These are phyloP conservation scores for Ochropacha duplaris DNA, from an alignment of 2,888 invertebrate genomes.

Conservation along the genomic window DNA sequence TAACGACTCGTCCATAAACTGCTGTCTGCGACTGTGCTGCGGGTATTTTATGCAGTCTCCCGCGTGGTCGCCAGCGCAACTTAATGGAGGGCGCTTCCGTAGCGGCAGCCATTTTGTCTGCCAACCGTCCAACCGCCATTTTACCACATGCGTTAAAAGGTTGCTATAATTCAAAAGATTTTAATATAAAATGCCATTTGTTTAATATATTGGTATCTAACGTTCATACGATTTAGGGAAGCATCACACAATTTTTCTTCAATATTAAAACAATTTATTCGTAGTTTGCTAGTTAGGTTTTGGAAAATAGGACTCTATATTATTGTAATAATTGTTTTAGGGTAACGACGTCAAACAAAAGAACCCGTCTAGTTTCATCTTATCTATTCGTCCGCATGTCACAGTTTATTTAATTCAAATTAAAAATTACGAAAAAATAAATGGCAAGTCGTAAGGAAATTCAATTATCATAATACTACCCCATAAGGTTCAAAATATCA, in stretches of 20 bases:
- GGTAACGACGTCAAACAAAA: too few species aligned
- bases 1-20: constrained; percentile 35
- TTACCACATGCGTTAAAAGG: constrained; percentile 26
- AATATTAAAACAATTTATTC: not conserved
- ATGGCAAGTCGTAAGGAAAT: not conserved
- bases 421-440: not conserved
- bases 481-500: not conserved
- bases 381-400: too few species aligned
- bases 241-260: not conserved
- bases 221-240: not conserved
- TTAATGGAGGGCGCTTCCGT: constrained; percentile 55
- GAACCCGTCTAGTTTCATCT: too few species aligned
- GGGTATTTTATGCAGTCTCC: constrained; percentile 13
- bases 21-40: constrained; percentile 14
- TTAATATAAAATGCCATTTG: constrained; percentile 5
- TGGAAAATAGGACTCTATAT: too few species aligned
- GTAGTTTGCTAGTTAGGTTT: too few species aligned
- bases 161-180: constrained; percentile 22
- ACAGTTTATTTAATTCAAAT: not conserved
- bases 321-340: too few species aligned
- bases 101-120: constrained; percentile 45
- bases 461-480: not conserved
- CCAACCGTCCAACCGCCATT: constrained; percentile 28
- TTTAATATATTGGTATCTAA: not conserved
- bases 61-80: constrained; percentile 42